Evolutionary conservation across 2,888 invertebrate species (phyloP), one percentile per base, ranked within the genome.

Genomic region (Geophilus truncorum): DNA sequence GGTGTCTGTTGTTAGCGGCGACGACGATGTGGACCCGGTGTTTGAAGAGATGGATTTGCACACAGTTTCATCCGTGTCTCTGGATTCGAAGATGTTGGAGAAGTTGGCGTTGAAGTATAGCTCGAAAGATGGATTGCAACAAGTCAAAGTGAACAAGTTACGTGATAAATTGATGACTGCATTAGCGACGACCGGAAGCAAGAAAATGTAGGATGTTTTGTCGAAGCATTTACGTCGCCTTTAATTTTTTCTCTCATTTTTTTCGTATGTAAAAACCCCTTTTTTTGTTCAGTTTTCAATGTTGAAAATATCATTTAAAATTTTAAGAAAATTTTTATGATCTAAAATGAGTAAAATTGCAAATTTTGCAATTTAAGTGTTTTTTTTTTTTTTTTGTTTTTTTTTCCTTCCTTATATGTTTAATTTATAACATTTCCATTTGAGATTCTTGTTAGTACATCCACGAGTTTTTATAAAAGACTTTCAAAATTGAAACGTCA

Each of bases 111-210:
- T 9, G 25, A 28, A 2, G n/a, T 70, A 70, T 12, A 70, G 28
- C 25, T 1, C 57, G 21, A 6, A 18, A 21, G 57, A 62, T 62
- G 10, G 4, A 10, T 1, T 5, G 0, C n/a, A 62, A 23, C 23
- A 3, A 3, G 21, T 70, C 9, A 70, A 70, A 28, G 12, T 70
- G 10, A 70, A 70, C 15, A 23, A 70, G 28, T 70, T 70, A 28
- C 70, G 70, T 70, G 70, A 70, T n/a, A 70, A 70, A 28, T 70
- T 70, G 28, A 70, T 70, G 70, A 70, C 70, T 70, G 70, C 70
- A 3, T n/a, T 70, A 0, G 70, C 70, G n/a, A 70, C 70, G 12
- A 10, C 25, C 18, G 45, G 15, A 10, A 70, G 10, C 25, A 25
- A 25, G 70, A 28, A 28, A 62, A 5, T 23, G 57, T 23, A 62